Percentiles rank a stretch among this genome's conserved stretches.
Conservation (phyloP, 2,888 invertebrate species). For the Torymus aiolomorphi region DNA sequence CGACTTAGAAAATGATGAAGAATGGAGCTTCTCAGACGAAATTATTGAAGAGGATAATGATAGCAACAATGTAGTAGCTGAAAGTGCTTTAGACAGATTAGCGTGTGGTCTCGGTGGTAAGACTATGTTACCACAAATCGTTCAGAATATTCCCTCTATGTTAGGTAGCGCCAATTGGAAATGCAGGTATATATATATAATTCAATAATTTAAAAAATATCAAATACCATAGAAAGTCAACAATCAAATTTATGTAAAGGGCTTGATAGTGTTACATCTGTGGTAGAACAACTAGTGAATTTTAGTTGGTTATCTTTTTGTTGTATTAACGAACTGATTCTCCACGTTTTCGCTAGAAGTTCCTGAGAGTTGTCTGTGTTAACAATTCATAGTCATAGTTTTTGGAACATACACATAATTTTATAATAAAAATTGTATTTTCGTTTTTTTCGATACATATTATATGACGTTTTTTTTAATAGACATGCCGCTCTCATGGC, state of each 20-base stretch:
- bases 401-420: background rate
- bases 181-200: slow-evolving; percentile 78
- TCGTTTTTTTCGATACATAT: too few species aligned
- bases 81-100: slow-evolving; percentile 96
- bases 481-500: slow-evolving; percentile 99
- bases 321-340: slow-evolving; percentile 47
- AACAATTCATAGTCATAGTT: slow-evolving; percentile 25
- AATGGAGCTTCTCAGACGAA: slow-evolving; percentile 92
- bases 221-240: slow-evolving; percentile 52
- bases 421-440: too few species aligned
- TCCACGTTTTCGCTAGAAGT: slow-evolving; percentile 23
- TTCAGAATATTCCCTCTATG: slow-evolving; percentile 91
- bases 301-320: slow-evolving; percentile 17
- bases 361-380: slow-evolving; percentile 46
- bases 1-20: slow-evolving; percentile 93
- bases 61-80: slow-evolving; percentile 95
- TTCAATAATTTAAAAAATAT: slow-evolving; percentile 33
- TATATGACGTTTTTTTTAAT: slow-evolving; percentile 53
- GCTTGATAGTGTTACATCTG: slow-evolving; percentile 47
- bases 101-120: slow-evolving; percentile 98
- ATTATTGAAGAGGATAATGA: slow-evolving; percentile 95
- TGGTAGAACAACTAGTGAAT: slow-evolving; percentile 43
- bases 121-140: slow-evolving; percentile 92
- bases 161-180: slow-evolving; percentile 89
- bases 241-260: slow-evolving; percentile 30